A percentile compares a stretch with the other conserved stretches of the same genome.
Conservation (phyloP, 2,113 vertebrate species). For the Blennius ocellaris region DNA sequence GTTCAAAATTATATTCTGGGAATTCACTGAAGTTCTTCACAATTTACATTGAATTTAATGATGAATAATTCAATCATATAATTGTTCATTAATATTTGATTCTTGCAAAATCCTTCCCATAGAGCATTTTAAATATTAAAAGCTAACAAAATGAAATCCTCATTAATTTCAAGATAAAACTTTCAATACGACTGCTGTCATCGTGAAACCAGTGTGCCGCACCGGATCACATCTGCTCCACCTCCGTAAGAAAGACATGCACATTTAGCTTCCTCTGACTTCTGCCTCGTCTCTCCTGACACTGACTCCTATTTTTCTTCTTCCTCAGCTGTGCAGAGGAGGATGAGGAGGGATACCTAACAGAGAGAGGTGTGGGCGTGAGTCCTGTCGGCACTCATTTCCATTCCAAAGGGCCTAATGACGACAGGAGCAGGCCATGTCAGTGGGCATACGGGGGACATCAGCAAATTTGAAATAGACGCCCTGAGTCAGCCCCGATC, state of each 20-base stretch:
- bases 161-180: background rate
- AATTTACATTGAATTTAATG: background rate
- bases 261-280: background rate
- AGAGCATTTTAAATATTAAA: conserved; percentile 10
- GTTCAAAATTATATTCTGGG: too few relatives aligned
- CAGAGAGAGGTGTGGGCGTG: conserved; percentile 56
- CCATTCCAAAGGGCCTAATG: conserved; percentile 64
- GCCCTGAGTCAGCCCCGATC: conserved; percentile 47
- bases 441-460: conserved; percentile 54
- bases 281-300: conserved; percentile 30
- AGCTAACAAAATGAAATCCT: background rate
- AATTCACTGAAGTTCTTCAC: too few relatives aligned
- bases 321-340: conserved; percentile 48
- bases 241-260: background rate
- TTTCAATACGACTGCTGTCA: background rate
- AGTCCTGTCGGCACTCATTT: conserved; percentile 60
- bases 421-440: conserved; percentile 43
- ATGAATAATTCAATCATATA: conserved; percentile 13
- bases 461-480: conserved; percentile 63
- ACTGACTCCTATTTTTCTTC: conserved; percentile 38
- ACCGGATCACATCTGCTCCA: background rate
- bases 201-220: background rate
- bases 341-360: conserved; percentile 41
- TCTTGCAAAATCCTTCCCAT: background rate
- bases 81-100: conserved; percentile 22